Evolutionary conservation across 2,113 vertebrate genomes (phyloP).

Genomic region (Ginglymostoma cirratum): DNA sequence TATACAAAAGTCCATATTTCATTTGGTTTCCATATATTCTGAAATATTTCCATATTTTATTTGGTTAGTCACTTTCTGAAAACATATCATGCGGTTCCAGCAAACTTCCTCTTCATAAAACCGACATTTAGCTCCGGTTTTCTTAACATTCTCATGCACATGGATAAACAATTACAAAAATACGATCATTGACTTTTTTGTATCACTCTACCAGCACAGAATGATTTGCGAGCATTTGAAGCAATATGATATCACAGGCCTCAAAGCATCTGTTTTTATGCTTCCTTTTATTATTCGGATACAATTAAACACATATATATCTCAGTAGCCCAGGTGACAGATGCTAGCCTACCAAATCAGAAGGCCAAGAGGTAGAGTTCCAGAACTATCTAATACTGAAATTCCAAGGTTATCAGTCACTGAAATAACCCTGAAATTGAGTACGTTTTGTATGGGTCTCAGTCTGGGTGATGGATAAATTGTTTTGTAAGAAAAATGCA

Average conservation of each 20-base stretch:
- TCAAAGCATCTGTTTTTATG: conserved; percentile 36
- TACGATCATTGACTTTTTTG: neutral
- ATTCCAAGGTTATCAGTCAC: conserved; percentile 33
- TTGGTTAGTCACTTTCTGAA: neutral
- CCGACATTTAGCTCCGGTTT: neutral
- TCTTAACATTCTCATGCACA: neutral
- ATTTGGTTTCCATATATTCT: no score
- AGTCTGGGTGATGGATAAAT: conserved; percentile 32
- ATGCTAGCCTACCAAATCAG: conserved; percentile 15
- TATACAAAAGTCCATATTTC: neutral
- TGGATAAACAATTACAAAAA: conserved; percentile 22
- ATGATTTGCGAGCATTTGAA: conserved; percentile 9
- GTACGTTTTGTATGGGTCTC: neutral
- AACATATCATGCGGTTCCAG: neutral
- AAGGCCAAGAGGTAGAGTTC: conserved; percentile 10
- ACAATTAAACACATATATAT: conserved; percentile 35
- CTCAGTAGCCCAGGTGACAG: conserved; percentile 32
- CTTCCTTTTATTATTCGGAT: conserved; percentile 30
- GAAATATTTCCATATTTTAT: no score
- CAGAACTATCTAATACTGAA: conserved; percentile 28
- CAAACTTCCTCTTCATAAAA: neutral
- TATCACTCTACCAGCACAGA: neutral
- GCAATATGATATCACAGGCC: conserved; percentile 29
- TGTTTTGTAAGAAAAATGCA: conserved; percentile 32
- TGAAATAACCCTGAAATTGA: conserved; percentile 33